These are phyloP conservation scores for Okapia johnstoni DNA, from an alignment of 2,113 vertebrate genomes.

Conservation along the genomic window DNA sequence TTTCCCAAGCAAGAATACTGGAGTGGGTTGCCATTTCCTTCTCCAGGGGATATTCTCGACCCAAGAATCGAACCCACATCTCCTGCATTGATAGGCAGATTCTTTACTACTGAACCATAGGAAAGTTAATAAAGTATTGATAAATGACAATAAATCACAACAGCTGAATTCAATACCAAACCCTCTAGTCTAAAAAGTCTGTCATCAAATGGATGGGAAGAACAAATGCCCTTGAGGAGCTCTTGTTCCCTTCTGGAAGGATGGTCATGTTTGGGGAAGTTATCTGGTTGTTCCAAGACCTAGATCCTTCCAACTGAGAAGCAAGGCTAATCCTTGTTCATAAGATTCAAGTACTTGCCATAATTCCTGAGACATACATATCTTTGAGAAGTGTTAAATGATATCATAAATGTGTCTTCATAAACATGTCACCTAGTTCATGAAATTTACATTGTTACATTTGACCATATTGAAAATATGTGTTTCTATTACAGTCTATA, in stretches of 20 bases:
- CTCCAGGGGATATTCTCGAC: background rate
- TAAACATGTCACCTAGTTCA: background rate
- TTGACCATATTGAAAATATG: background rate
- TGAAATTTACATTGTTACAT: background rate
- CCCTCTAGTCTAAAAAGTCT: background rate
- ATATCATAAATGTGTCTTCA: background rate
- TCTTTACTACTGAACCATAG: background rate
- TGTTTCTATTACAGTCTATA: background rate
- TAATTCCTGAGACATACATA: background rate
- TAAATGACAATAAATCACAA: background rate
- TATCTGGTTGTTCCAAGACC: background rate
- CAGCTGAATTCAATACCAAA: background rate
- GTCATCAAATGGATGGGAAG: background rate
- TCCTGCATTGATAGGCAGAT: background rate
- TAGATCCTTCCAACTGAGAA: background rate
- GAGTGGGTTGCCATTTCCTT: background rate
- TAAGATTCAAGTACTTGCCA: background rate
- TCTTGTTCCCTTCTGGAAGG: background rate
- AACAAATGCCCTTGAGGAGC: background rate
- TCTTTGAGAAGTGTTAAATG: background rate
- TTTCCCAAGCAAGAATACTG: background rate
- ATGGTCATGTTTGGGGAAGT: background rate
- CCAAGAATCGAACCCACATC: background rate
- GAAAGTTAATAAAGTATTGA: background rate
- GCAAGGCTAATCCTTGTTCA: background rate